These are phyloP conservation scores for Chiloscyllium punctatum DNA, from an alignment of 2,797 vertebrate species.

Conservation along the genomic window DNA sequence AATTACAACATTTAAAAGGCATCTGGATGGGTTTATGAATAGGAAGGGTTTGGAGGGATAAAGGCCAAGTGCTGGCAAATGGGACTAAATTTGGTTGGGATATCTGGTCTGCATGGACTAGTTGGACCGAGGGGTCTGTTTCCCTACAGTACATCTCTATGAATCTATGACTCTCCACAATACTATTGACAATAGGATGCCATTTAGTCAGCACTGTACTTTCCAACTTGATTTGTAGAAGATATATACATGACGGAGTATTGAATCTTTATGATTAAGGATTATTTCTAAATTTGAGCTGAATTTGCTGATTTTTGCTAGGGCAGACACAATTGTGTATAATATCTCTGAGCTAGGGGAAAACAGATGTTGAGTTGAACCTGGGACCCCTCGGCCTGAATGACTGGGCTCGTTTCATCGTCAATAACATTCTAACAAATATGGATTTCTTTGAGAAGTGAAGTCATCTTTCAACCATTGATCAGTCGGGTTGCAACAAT, in stretches of 20 bases:
- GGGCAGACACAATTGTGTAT: background rate
- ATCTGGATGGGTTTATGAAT: too few species aligned
- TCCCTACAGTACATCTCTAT: too few species aligned
- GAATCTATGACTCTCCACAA: too few species aligned
- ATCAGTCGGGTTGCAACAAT: background rate
- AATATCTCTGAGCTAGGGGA: too few species aligned
- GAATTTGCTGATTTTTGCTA: background rate
- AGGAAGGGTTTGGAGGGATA: too few species aligned
- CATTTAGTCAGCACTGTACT: slow-evolving; percentile 3
- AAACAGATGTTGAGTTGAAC: background rate
- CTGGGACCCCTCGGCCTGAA: background rate
- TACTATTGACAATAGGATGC: background rate
- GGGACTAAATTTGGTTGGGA: too few species aligned
- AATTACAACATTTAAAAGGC: too few species aligned
- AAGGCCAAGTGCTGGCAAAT: too few species aligned
- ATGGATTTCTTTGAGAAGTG: background rate
- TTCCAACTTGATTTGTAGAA: background rate
- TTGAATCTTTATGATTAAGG: background rate
- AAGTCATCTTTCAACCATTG: background rate
- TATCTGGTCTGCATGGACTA: too few species aligned
- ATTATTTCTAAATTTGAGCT: background rate
- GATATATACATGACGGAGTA: background rate
- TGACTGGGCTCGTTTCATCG: background rate
- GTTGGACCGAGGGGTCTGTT: too few species aligned
- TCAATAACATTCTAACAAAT: background rate